Evolutionary conservation across 2,888 invertebrate species (phyloP).

Genomic region (Acrobasis consociella): DNA sequence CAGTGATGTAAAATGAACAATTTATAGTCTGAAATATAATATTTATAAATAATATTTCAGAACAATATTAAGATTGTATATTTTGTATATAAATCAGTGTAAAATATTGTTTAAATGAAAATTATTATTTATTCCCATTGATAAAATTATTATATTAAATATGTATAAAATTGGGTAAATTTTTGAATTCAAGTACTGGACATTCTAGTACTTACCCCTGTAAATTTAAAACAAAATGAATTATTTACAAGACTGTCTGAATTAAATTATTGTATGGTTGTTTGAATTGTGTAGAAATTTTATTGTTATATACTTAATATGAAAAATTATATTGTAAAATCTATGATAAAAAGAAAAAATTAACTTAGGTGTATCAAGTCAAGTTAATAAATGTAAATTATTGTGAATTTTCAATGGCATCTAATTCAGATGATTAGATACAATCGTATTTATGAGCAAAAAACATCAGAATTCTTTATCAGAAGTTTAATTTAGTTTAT

Average conservation of each 20-base stretch:
- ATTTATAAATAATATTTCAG: background rate
- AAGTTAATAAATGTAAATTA: background rate
- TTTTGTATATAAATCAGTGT: background rate
- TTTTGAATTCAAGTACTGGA: constrained; percentile 17
- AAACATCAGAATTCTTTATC: too few relatives aligned
- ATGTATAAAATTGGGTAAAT: background rate
- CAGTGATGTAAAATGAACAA: background rate
- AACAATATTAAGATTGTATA: background rate
- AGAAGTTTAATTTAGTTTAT: too few relatives aligned
- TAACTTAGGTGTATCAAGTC: background rate
- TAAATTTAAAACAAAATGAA: constrained; percentile 34
- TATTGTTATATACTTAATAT: background rate
- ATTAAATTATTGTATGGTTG: constrained; percentile 38
- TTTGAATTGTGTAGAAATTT: background rate
- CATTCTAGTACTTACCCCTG: constrained; percentile 33
- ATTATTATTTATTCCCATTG: background rate
- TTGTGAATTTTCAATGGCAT: background rate
- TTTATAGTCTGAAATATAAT: background rate
- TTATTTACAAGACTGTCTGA: constrained; percentile 57
- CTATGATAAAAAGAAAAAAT: background rate
- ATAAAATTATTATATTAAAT: background rate
- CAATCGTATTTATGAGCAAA: too few relatives aligned
- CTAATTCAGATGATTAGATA: background rate
- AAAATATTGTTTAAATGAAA: background rate
- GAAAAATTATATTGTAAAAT: background rate